Base-by-base conservation (phyloP, 2,113 vertebrate genomes). In the Neodontobutis hainanensis region DNA sequence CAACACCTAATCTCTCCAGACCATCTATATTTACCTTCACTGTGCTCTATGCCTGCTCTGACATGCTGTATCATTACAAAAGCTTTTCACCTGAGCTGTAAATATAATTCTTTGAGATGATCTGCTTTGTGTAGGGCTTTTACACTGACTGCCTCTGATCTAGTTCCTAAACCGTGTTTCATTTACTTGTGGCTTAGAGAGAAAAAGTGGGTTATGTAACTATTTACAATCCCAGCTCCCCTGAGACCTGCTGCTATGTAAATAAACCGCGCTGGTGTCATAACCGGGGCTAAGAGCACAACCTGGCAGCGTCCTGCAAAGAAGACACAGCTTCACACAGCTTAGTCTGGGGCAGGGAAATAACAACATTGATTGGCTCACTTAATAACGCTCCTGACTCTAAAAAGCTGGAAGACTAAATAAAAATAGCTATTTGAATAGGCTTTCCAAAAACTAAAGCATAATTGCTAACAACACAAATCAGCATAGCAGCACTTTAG, bases 121-220 rank as follows among this genome's bases (percentile, higher is more conserved):
- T 11, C 56, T 58, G 15, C 38, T 58, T 15, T 43, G 35, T 8
- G 38, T 16, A 14, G 12, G 14, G 51, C 32, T 53, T 53, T 35
- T 32, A 3, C 49, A 27, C 50, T 27, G 19, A 35, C 35, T 36
- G 52, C 6, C 8, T 46, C 36, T 56, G 55, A 66, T 60, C 16
- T 60, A 2, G 2, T 43, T 44, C 48, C 4, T 19, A 45, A 16
- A 58, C 48, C 16, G 38, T 15, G 32, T 32, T 59, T 60, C 5
- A 16, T 61, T 65, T 14, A 55, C 42, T 48, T 44, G 44, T 51
- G 51, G 50, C 11, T 57, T 36, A 27, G 7, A 40, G 27, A 3
- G 45, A 10, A 61, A 61, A 45, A 45, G 11, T 56, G 12, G 6
- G 51, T 71, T 61, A 46, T 57, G 34, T 7, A 67, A 61, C 19